These are phyloP conservation scores for Formica exsecta DNA, from an alignment of 1,140 invertebrate species.

Conservation along the genomic window DNA sequence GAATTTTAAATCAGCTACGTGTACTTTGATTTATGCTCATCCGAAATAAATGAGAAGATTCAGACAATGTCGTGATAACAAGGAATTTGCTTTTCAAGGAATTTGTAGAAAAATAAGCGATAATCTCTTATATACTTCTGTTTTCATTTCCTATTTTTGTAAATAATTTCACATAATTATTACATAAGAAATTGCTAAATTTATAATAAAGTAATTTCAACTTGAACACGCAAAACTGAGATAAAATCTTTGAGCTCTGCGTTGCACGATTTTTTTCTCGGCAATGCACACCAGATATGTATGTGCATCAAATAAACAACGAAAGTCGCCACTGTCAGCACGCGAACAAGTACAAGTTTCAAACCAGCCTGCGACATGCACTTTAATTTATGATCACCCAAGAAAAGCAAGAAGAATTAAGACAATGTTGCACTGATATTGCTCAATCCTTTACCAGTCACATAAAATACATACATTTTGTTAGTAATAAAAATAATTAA, in stretches of 20 bases:
- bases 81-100: not conserved
- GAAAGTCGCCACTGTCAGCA: slow-evolving; percentile 25
- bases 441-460: not conserved
- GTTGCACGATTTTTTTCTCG: slow-evolving; percentile 43
- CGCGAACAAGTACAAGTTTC: slow-evolving; percentile 43
- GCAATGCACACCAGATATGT: slow-evolving; percentile 22
- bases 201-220: slow-evolving; percentile 18
- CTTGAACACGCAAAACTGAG: slow-evolving; percentile 31
- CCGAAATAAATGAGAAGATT: slow-evolving; percentile 5
- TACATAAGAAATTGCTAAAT: not conserved
- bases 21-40: slow-evolving; percentile 19
- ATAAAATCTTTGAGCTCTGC: slow-evolving; percentile 44
- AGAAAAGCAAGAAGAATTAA: slow-evolving; percentile 26
- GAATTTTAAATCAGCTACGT: slow-evolving; percentile 3
- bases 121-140: not conserved
- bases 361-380: slow-evolving; percentile 49
- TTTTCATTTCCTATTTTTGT: not conserved
- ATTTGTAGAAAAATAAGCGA: slow-evolving; percentile 22
- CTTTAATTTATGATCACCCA: slow-evolving; percentile 32
- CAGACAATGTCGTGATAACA: not conserved
- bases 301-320: slow-evolving; percentile 32
- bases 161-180: slow-evolving; percentile 18
- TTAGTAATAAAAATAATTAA: slow-evolving; percentile 13
- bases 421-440: slow-evolving; percentile 48
- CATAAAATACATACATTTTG: slow-evolving; percentile 14